These are phyloP conservation scores for Catocala nupta DNA, from an alignment of 2,888 invertebrate species.

Conservation along the genomic window DNA sequence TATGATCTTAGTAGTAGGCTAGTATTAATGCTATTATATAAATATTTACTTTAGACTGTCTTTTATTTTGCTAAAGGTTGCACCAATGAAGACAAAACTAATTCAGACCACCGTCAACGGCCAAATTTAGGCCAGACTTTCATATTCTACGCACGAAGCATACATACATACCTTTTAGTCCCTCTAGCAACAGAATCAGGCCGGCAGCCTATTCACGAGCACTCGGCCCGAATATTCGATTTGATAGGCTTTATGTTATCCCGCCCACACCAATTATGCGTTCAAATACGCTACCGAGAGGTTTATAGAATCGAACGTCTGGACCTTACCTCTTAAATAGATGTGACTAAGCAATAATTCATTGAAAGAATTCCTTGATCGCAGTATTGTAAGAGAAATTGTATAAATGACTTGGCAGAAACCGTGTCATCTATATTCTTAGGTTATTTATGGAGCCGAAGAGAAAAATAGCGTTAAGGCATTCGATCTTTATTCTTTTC, in stretches of 20 bases:
- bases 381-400: slow-evolving; percentile 24
- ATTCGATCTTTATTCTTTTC: slow-evolving; percentile 16
- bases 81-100: neutral
- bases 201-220: slow-evolving; percentile 44
- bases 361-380: slow-evolving; percentile 22
- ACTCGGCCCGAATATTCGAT: slow-evolving; percentile 49
- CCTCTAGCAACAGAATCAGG: slow-evolving; percentile 45
- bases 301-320: slow-evolving; percentile 34
- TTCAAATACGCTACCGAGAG: slow-evolving; percentile 33
- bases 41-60: no score
- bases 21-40: no score
- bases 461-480: slow-evolving; percentile 14
- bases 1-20: no score
- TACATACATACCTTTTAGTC: slow-evolving; percentile 26
- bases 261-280: slow-evolving; percentile 52
- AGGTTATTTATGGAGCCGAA: slow-evolving; percentile 20
- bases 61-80: neutral
- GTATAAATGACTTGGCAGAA: slow-evolving; percentile 28
- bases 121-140: slow-evolving; percentile 12
- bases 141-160: slow-evolving; percentile 31
- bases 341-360: slow-evolving; percentile 35
- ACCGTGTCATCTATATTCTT: slow-evolving; percentile 15
- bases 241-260: slow-evolving; percentile 46
- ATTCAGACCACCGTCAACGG: neutral
- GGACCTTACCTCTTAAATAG: slow-evolving; percentile 25